Base-by-base conservation (phyloP, 2,797 vertebrate species). In the Lacerta bilineata region DNA sequence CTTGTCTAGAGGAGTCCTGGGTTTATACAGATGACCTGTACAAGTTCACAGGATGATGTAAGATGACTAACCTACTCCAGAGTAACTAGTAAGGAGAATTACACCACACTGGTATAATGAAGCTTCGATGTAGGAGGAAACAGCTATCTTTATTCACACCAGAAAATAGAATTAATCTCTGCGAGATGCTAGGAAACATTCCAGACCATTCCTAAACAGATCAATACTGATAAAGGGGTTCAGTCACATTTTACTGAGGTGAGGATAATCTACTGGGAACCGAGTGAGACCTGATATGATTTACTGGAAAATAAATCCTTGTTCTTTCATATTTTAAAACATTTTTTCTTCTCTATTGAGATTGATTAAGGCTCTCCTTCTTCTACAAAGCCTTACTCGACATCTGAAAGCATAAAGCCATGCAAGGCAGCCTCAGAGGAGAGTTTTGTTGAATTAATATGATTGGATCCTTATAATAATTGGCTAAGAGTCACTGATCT, bases 321-420 rank as follows among this genome's bases (percentile, higher is more conserved):
- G 13, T 69, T 68, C 59, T 69, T 55, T 39, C 46, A 15, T 59
- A 39, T 83, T 83, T 83, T 78, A n/a, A 69, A 83, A 20, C 13
- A 9, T 64, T 29, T 69, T 55, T 46, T 27, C n/a, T 87, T 80
- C 72, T 59, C 29, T 29, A 23, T 33, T 43, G 36, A 71, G 36
- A 84, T 84, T 46, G 27, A 69, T 88, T 64, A 33, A 43, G 29
- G 6, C 41, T 9, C 8, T 39, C 41, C 76, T 78, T 36, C 15
- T 84, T 25, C 15, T 55, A 36, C 13, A 25, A 78, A n/a, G 39
- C 13, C 23, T 79, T 79, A 71, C 20, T 72, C 82, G 55, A 33
- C 76, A 80, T 80, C 23, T 72, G 75, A 72, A 85, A 80, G 77
- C 68, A 29, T 85, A 50, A 85, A 72, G 80, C 74, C 33, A 29